Evolutionary conservation across 2,797 vertebrate species (phyloP), one percentile per base, ranked within the genome.

Genomic region (Pitangus sulphuratus): DNA sequence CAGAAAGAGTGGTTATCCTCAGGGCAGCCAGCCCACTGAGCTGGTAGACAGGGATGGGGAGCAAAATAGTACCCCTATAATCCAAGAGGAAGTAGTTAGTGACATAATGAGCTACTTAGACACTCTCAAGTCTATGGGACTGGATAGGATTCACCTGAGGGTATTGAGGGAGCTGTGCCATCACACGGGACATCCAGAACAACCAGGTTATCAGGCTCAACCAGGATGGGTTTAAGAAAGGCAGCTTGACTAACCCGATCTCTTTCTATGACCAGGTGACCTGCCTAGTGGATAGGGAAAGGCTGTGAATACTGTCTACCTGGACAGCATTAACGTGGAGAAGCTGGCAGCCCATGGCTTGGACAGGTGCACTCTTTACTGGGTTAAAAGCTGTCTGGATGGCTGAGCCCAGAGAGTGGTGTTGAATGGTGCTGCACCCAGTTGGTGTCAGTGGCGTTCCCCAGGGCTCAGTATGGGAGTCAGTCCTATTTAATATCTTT

Each of bases 401-500:
- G 28, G 15, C 12, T 0, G 1, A 22, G 18, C 28, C 28, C 19
- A n/a, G 62, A 24, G 30, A n/a, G 16, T 11, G 15, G 15, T 45
- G 19, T n/a, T 45, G 28, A 45, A 28, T 16, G 47, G 4, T 39
- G 33, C 19, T 20, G 11, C 54, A 39, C n/a, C 33, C 54, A 25
- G 1, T 25, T 40, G 60, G 24, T 45, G 28, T 45, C 8, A 3
- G 30, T 33, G 16, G 24, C 31, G 11, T 25, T 57, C 58, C n/a
- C 37, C 45, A 25, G 4, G 8, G 9, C 19, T 65, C 45, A 33
- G 16, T 51, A 15, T 15, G 42, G 26, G 8, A 11, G 11, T 53
- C 33, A 61, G 0, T 54, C 30, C 30, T 70, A 17, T 40, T 54
- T 28, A 62, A 17, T 57, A 10, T 33, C 19, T 33, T 65, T 25